Base-by-base conservation (phyloP, 1,140 invertebrate genomes). In the Drosophila truncata region DNA sequence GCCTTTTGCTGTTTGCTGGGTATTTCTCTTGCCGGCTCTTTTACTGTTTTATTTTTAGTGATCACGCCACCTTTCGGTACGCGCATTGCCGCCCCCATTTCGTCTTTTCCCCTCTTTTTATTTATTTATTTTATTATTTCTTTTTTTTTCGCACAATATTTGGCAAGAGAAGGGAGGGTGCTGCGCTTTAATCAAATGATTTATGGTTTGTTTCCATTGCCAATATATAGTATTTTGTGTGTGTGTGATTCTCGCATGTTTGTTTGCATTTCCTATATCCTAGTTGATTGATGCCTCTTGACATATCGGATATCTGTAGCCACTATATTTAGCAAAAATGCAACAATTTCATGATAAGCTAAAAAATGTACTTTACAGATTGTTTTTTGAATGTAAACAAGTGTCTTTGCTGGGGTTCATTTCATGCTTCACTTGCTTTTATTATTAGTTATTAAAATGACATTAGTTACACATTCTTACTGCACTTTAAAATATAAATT, bases 41-140 rank as follows among this genome's bases (percentile, higher is more conserved):
- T 80, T 80, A 76, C 79, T 54, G 79, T 76, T 87, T 80, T 87
- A 87, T 87, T 87, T 87, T 77, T 87, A 87, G 80, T 67, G 80
- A 87, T 87, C 83, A 87, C 83, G 83, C 83, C 83, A 87, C 83
- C 42, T 87, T 87, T 83, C 25, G 33, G 60, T 66, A 77, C 60
- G 44, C 25, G 23, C 50, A 60, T 20, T 49, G 20, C 42, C 46
- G 4, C 27, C 20, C 42, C 42, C 46, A 10, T 27, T 11, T 54
- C 13, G 33, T 13, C 31, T 52, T 5, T 14, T 59, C 23, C 33
- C 9, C n/a, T n/a, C 5, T 13, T 50, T 50, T 18, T 31, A 33
- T 31, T 50, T 50, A 50, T 46, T 14, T 54, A 33, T 35, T 37
- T 31, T 46, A 46, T 31, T 16, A 13, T 11, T 20, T 7, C 4